These are phyloP conservation scores for Spinus pinus DNA, from an alignment of 2,797 vertebrate species.

Conservation along the genomic window DNA sequence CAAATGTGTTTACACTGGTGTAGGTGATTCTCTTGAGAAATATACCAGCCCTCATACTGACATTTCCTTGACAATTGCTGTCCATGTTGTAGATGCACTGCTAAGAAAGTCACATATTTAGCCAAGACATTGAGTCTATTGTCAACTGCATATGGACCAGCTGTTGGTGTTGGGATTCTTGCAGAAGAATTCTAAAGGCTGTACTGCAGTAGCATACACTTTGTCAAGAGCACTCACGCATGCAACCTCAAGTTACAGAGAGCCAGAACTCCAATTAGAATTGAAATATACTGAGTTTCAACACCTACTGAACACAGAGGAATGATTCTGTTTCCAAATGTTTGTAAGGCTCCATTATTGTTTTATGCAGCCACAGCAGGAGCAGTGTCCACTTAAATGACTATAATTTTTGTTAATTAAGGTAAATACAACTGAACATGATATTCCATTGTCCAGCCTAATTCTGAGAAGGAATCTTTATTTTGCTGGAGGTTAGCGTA, in stretches of 20 bases:
- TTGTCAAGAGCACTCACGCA: not conserved
- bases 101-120: not conserved
- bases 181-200: not conserved
- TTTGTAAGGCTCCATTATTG: constrained; percentile 23
- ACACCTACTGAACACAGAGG: not conserved
- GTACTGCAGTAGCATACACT: not conserved
- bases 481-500: constrained; percentile 26
- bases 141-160: not conserved
- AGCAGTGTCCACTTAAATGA: constrained; percentile 44
- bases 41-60: not conserved
- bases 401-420: constrained; percentile 51
- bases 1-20: not conserved
- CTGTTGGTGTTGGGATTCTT: not conserved
- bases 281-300: constrained; percentile 39
- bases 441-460: not conserved
- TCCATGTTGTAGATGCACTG: not conserved
- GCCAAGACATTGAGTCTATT: constrained; percentile 47
- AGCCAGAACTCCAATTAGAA: constrained; percentile 35
- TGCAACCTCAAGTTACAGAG: constrained; percentile 25
- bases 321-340: constrained; percentile 23
- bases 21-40: not conserved
- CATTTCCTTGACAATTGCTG: not conserved
- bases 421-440: constrained; percentile 10
- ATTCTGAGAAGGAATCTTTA: constrained; percentile 9
- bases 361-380: constrained; percentile 36